These are phyloP conservation scores for Cricetomys ansorgei DNA, from an alignment of 2,113 vertebrate genomes.

Conservation along the genomic window DNA sequence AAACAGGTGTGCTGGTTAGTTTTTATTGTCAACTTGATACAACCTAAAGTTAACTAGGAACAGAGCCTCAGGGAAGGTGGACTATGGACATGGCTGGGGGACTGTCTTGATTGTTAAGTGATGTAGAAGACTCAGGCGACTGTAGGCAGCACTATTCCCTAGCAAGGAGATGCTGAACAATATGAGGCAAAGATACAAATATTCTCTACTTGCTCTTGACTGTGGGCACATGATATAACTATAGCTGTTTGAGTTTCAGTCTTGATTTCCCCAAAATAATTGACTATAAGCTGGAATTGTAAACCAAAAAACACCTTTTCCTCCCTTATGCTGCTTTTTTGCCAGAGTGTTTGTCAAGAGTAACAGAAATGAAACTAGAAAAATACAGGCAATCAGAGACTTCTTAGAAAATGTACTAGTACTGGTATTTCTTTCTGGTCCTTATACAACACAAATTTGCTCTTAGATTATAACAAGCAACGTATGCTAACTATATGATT, in stretches of 20 bases:
- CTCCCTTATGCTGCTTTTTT: background rate
- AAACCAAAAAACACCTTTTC: background rate
- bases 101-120: background rate
- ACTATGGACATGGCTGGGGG: background rate
- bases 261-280: background rate
- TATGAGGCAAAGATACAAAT: background rate
- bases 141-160: background rate
- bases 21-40: background rate
- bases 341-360: background rate
- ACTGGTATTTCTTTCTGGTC: background rate
- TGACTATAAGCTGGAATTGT: background rate
- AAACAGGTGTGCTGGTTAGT: background rate
- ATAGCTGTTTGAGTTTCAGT: background rate
- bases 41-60: background rate
- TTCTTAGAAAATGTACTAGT: background rate
- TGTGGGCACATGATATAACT: background rate
- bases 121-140: background rate
- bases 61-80: background rate
- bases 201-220: background rate
- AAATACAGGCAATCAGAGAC: slow-evolving; percentile 8
- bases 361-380: background rate
- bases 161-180: background rate
- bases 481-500: background rate
- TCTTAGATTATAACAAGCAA: background rate
- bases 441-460: background rate